Percentiles rank a stretch among this genome's conserved stretches.
phyloP scores from a whole-genome alignment of 2,797 vertebrate species.

The Neosilurus mollespiculum region DNA sequence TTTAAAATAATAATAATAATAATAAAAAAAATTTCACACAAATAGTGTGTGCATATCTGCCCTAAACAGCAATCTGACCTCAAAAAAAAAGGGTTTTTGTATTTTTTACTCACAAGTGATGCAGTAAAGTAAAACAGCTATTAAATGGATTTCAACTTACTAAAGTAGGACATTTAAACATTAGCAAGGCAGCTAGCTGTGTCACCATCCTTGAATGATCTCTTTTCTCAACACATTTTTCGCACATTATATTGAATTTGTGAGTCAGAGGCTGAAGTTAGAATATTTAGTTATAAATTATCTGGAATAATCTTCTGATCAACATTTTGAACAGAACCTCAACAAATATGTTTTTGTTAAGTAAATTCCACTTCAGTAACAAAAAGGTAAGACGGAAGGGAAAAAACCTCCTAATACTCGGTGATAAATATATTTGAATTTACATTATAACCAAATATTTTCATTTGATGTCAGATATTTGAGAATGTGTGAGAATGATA shows the following conservation, averaged over 20 bases:
- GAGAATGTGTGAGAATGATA: not conserved
- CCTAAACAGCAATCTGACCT: not conserved
- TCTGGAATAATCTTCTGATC: not conserved
- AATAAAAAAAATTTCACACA: not conserved
- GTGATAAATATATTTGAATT: not conserved
- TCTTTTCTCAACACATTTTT: not conserved
- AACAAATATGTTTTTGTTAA: not conserved
- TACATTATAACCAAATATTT: not conserved
- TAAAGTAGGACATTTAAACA: no score
- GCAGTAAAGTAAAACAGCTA: not conserved
- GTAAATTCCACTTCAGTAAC: not conserved
- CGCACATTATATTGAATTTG: not conserved
- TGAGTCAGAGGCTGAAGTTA: not conserved
- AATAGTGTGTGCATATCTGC: not conserved
- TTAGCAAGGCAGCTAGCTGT: not conserved
- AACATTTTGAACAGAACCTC: not conserved
- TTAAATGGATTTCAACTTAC: not conserved
- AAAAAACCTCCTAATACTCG: not conserved
- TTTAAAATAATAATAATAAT: not conserved
- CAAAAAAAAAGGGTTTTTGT: not conserved
- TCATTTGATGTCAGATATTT: not conserved
- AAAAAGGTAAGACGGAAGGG: not conserved
- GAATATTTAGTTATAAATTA: not conserved
- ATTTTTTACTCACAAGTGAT: not conserved
- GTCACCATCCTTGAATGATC: not conserved